These are phyloP conservation scores for Rhincodon typus DNA, from an alignment of 2,797 vertebrate genomes.

Conservation along the genomic window DNA sequence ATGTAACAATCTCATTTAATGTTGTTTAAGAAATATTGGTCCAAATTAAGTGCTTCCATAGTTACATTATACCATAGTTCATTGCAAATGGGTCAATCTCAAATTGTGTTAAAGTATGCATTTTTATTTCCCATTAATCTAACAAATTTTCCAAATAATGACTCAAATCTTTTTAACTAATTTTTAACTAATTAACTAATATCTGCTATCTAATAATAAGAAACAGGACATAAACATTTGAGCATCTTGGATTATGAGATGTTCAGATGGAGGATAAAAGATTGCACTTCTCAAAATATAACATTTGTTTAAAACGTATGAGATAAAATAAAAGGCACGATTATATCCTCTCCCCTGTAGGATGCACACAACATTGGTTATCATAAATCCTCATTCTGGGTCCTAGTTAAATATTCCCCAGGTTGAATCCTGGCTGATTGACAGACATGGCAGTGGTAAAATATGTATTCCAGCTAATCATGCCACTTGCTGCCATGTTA, in stretches of 20 bases:
- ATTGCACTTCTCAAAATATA: background rate
- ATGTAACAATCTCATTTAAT: background rate
- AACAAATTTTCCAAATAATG: background rate
- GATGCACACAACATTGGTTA: background rate
- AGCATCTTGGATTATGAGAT: background rate
- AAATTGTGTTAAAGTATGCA: background rate
- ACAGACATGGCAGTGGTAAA: background rate
- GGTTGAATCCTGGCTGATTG: background rate
- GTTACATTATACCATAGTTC: background rate
- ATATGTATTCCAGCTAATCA: background rate
- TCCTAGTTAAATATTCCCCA: background rate
- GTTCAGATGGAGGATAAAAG: background rate
- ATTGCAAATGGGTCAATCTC: background rate
- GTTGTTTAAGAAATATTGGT: background rate
- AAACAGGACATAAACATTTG: background rate
- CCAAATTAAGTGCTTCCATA: background rate
- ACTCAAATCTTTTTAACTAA: background rate
- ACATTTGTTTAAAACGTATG: background rate
- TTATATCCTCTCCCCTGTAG: background rate
- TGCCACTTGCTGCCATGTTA: background rate
- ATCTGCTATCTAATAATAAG: background rate
- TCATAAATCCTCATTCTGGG: background rate
- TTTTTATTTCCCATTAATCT: background rate
- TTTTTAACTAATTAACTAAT: background rate
- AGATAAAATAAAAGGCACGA: background rate